Evolutionary conservation across 2,888 invertebrate genomes (phyloP).

Genomic region (Athalia cordata): DNA sequence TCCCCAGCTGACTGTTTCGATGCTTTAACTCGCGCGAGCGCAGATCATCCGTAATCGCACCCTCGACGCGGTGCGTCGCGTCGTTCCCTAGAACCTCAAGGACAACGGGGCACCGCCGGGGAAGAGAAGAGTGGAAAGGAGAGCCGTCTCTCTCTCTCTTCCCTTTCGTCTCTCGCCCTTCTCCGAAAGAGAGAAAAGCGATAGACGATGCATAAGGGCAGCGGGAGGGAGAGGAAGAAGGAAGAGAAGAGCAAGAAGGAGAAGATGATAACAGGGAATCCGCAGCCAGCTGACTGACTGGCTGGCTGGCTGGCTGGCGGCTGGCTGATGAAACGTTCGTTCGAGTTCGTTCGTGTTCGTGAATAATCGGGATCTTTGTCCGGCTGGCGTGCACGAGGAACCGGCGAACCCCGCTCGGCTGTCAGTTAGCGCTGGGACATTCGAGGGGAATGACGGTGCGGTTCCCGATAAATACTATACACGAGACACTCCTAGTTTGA

Average conservation of each 20-base stretch:
- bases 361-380: slow-evolving; percentile 66
- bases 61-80: not conserved
- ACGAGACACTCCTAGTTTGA: slow-evolving; percentile 25
- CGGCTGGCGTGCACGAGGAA: slow-evolving; percentile 62
- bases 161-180: no score
- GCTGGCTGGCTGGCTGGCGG: slow-evolving; percentile 47
- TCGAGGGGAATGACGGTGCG: slow-evolving; percentile 59
- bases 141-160: not conserved
- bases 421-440: slow-evolving; percentile 69
- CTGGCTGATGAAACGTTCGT: slow-evolving; percentile 21
- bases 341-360: slow-evolving; percentile 60
- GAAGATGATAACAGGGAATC: slow-evolving; percentile 7
- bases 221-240: slow-evolving; percentile 29
- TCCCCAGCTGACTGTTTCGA: slow-evolving; percentile 33
- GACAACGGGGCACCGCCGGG: not conserved
- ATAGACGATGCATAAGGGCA: not conserved
- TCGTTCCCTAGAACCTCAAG: slow-evolving; percentile 2
- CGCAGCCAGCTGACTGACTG: slow-evolving; percentile 59
- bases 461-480: slow-evolving; percentile 54
- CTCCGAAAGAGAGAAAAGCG: no score
- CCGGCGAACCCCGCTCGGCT: slow-evolving; percentile 62
- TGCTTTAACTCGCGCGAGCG: slow-evolving; percentile 14
- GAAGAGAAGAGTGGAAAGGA: not conserved
- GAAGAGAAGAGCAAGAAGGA: not conserved
- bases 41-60: slow-evolving; percentile 30